Evolutionary conservation across 1,140 invertebrate genomes (phyloP).

Genomic region (Drosophila azteca): DNA sequence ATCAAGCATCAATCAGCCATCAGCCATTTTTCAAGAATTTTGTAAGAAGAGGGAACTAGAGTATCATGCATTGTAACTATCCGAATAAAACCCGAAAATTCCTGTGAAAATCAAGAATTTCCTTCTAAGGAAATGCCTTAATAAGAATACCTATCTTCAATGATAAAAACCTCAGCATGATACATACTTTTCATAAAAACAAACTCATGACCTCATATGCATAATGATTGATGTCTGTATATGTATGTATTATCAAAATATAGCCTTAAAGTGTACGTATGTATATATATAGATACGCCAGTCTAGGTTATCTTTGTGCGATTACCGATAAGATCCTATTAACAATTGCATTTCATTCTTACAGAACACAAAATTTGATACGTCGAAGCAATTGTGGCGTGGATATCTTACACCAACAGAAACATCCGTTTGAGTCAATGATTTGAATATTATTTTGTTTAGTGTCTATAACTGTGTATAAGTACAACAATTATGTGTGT

Average conservation of each 20-base stretch:
- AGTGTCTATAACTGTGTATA: slow-evolving; percentile 46
- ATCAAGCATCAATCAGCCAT: slow-evolving; percentile 30
- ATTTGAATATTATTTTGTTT: slow-evolving; percentile 47
- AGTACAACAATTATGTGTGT: slow-evolving; percentile 40
- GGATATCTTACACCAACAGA: slow-evolving; percentile 82
- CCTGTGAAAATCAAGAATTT: no score
- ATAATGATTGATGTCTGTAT: slow-evolving; percentile 49
- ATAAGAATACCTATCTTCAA: background rate
- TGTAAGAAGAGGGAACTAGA: slow-evolving; percentile 7
- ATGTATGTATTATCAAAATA: slow-evolving; percentile 26
- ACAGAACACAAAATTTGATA: slow-evolving; percentile 80
- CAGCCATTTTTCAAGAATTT: background rate
- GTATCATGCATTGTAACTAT: background rate
- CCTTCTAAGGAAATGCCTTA: background rate
- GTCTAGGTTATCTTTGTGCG: background rate
- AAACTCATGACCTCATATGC: slow-evolving; percentile 36
- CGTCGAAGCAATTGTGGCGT: slow-evolving; percentile 79
- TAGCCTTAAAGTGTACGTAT: slow-evolving; percentile 23
- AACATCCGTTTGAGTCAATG: slow-evolving; percentile 82
- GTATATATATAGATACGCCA: slow-evolving; percentile 19
- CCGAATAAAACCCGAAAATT: no score
- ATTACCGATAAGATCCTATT: slow-evolving; percentile 20
- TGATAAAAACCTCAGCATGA: background rate
- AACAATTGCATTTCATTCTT: slow-evolving; percentile 45
- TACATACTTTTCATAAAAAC: background rate